These are phyloP conservation scores for Megalops cyprinoides DNA, from an alignment of 2,797 vertebrate species.

Conservation along the genomic window DNA sequence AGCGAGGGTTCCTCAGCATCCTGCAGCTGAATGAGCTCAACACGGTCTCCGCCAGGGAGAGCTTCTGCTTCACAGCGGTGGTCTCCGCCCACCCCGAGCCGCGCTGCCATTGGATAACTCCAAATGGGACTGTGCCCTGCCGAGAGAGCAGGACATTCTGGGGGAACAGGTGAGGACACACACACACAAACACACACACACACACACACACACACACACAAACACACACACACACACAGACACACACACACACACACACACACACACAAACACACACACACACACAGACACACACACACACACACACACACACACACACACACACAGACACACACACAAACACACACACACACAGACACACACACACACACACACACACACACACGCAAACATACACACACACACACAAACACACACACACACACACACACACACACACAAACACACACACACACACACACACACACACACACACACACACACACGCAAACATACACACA, in stretches of 20 bases:
- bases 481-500: too few relatives aligned
- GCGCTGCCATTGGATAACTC: conserved; percentile 81
- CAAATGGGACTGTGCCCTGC: conserved; percentile 65
- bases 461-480: too few relatives aligned
- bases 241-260: conserved; percentile 13
- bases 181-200: neutral
- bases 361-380: too few relatives aligned
- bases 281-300: too few relatives aligned
- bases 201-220: neutral
- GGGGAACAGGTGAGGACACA: conserved; percentile 66
- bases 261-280: too few relatives aligned
- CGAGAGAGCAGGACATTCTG: conserved; percentile 54
- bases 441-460: too few relatives aligned
- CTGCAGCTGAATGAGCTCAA: conserved; percentile 62
- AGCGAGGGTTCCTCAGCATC: conserved; percentile 78
- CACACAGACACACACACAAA: too few relatives aligned
- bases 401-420: too few relatives aligned
- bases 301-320: too few relatives aligned
- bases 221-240: neutral
- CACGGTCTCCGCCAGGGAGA: conserved; percentile 61
- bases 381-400: too few relatives aligned
- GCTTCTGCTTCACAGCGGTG: conserved; percentile 75
- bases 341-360: too few relatives aligned
- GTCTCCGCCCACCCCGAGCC: conserved; percentile 82
- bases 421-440: too few relatives aligned